phyloP scores from a whole-genome alignment of 2,797 vertebrate species.

The Centropyge bicolor region DNA sequence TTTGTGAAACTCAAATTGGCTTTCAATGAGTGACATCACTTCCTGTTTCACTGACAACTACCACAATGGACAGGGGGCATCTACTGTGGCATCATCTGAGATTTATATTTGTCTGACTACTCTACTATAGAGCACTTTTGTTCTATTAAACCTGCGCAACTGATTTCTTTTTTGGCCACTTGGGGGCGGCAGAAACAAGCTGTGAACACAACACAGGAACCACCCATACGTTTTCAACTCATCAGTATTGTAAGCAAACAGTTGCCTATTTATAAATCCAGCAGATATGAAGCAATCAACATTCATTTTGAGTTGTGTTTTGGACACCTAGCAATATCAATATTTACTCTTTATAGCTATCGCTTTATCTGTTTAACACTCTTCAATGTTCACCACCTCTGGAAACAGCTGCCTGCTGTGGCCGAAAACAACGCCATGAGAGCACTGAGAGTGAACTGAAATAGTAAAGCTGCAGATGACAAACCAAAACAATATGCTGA shows the following conservation, averaged over 20 bases:
- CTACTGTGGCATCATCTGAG: neutral
- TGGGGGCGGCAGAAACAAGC: neutral
- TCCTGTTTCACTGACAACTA: conserved; percentile 24
- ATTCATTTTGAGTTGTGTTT: neutral
- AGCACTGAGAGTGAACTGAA: too few species aligned
- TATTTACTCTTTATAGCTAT: neutral
- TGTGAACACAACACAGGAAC: neutral
- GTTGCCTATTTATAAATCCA: neutral
- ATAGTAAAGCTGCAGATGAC: too few species aligned
- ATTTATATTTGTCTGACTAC: neutral
- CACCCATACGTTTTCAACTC: neutral
- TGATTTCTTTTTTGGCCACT: neutral
- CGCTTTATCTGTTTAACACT: neutral
- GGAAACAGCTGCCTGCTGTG: neutral
- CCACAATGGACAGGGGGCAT: neutral
- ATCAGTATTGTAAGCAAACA: neutral
- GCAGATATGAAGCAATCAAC: neutral
- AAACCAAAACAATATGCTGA: neutral
- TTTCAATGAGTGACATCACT: conserved; percentile 25
- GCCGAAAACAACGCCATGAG: neutral
- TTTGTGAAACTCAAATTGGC: conserved; percentile 25
- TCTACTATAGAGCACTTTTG: neutral
- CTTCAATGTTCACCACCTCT: neutral
- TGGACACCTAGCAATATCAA: too few species aligned
- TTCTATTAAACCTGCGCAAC: neutral